Conservation (phyloP, 2,113 vertebrate genomes). For the Engraulis encrasicolus region DNA sequence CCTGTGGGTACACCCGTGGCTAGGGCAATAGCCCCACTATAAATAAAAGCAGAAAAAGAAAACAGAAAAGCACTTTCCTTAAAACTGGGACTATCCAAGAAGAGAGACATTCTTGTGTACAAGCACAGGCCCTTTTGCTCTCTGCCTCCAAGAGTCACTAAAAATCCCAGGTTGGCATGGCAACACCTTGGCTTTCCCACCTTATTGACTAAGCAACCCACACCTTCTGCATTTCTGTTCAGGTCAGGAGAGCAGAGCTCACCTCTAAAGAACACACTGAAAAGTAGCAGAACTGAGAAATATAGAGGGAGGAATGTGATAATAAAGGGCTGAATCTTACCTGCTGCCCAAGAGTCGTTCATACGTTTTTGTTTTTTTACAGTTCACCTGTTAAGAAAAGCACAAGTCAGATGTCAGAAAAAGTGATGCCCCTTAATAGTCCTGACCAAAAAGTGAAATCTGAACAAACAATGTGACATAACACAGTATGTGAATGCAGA, state of each 20-base stretch:
- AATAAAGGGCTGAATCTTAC: constrained; percentile 45
- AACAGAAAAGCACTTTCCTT: background rate
- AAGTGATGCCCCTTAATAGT: constrained; percentile 7
- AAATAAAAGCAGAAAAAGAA: background rate
- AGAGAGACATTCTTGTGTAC: background rate
- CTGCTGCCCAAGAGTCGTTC: constrained; percentile 43
- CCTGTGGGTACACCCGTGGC: background rate
- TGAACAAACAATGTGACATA: constrained; percentile 27
- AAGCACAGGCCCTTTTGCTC: background rate
- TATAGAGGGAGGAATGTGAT: background rate
- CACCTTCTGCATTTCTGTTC: background rate
- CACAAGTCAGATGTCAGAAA: constrained; percentile 46
- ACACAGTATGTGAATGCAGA: constrained; percentile 30
- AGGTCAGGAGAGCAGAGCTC: background rate
- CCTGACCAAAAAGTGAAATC: constrained; percentile 15
- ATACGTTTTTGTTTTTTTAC: constrained; percentile 45
- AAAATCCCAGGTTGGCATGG: background rate
- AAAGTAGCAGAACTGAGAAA: background rate
- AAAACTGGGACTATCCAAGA: background rate
- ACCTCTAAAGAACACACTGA: background rate
- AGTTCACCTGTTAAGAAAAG: constrained; percentile 61
- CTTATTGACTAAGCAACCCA: background rate
- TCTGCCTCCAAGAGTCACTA: background rate
- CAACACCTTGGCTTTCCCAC: background rate
- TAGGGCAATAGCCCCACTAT: background rate